Conservation (phyloP, 2,113 vertebrate species). For the Irena cyanogastra region DNA sequence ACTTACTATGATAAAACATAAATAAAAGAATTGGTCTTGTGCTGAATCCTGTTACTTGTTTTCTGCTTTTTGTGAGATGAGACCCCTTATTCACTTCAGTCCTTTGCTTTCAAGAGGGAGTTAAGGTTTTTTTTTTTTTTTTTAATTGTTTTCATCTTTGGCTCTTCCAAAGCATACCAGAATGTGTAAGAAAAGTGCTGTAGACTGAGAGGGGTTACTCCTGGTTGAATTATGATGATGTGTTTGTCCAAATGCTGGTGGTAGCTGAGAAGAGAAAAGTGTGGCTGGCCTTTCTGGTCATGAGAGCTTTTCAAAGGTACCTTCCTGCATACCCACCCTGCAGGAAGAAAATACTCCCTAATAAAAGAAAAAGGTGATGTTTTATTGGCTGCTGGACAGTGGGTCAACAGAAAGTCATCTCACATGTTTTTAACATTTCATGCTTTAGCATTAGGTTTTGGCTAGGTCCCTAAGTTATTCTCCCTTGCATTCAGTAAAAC, state of each 20-base stretch:
- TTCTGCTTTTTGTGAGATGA: background rate
- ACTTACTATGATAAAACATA: background rate
- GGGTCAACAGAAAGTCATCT: background rate
- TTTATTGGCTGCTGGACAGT: background rate
- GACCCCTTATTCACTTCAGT: background rate
- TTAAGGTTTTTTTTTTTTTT: accelerated
- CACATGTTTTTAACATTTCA: background rate
- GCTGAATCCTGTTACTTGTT: background rate
- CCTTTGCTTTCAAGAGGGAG: background rate
- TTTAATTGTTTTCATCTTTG: background rate
- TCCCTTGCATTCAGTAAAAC: background rate
- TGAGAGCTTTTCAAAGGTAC: background rate
- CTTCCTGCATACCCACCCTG: background rate
- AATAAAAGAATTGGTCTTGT: background rate
- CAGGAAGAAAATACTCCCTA: background rate
- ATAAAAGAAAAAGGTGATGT: background rate
- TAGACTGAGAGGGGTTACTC: background rate
- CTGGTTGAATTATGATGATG: background rate
- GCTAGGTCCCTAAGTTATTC: background rate
- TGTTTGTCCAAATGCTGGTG: background rate
- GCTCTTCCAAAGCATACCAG: background rate
- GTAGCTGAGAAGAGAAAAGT: background rate
- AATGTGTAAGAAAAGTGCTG: background rate
- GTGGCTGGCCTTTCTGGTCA: background rate
- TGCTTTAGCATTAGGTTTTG: background rate